These are phyloP conservation scores for Mirza zaza DNA, from an alignment of 2,113 vertebrate species.

Conservation along the genomic window DNA sequence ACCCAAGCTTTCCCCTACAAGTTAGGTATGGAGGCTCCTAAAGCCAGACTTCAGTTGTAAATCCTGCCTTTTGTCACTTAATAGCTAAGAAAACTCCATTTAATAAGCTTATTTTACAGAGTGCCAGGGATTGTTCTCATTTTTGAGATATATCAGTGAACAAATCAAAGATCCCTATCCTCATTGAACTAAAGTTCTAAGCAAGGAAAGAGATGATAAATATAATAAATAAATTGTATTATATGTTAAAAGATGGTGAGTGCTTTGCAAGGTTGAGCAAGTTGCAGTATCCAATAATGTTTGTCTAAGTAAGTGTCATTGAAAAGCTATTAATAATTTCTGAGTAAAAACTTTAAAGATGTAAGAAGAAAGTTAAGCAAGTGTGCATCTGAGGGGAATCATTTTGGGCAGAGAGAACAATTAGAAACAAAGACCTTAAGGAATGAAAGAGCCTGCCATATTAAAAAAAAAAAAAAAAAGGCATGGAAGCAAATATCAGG, in stretches of 20 bases:
- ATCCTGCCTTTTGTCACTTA: not conserved
- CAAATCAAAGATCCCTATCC: conserved; percentile 4
- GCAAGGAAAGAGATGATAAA: not conserved
- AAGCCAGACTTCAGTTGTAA: not conserved
- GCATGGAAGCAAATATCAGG: not conserved
- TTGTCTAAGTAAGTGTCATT: not conserved
- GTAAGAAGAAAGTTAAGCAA: not conserved
- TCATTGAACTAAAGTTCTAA: not conserved
- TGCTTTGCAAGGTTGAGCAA: not conserved
- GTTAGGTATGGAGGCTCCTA: not conserved
- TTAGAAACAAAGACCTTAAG: not conserved
- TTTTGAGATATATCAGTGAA: not conserved
- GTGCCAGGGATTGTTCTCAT: not conserved
- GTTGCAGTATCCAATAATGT: not conserved
- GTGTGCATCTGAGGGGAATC: not conserved
- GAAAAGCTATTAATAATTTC: not conserved
- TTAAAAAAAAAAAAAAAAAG: not conserved
- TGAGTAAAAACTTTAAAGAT: not conserved
- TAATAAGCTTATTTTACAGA: not conserved
- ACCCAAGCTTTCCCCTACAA: not conserved
- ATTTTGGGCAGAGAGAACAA: not conserved
- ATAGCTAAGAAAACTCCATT: conserved; percentile 2
- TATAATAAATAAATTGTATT: not conserved
- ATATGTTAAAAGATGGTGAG: not conserved
- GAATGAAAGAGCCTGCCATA: not conserved